Conservation (phyloP, 2,797 vertebrate species). For the Avahi laniger region DNA sequence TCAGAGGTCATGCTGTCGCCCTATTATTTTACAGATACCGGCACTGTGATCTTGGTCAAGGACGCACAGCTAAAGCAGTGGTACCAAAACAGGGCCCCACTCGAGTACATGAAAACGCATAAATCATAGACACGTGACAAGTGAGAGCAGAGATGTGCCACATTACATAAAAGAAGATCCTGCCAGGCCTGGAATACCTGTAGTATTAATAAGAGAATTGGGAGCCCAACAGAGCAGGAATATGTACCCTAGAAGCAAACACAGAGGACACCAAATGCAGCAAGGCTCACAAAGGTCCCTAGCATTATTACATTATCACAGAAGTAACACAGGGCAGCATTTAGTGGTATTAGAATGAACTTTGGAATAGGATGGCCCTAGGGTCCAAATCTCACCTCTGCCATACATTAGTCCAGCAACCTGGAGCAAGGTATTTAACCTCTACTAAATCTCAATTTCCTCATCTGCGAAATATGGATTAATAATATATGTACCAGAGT, state of each 20-base stretch:
- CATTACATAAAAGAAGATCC: background rate
- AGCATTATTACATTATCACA: background rate
- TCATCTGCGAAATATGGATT: background rate
- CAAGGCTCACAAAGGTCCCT: background rate
- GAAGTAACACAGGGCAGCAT: background rate
- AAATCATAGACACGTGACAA: background rate
- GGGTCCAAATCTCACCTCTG: background rate
- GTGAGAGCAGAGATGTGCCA: background rate
- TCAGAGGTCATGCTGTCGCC: background rate
- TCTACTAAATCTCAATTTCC: background rate
- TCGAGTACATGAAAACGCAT: background rate
- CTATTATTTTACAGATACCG: background rate
- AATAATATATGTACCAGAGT: background rate
- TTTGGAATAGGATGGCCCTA: background rate
- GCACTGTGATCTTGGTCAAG: background rate
- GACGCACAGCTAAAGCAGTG: background rate
- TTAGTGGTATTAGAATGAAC: background rate
- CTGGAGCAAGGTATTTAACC: background rate
- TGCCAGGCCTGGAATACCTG: background rate
- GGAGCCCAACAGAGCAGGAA: background rate
- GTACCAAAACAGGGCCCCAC: background rate
- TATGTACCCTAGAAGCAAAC: background rate
- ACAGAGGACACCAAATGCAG: background rate
- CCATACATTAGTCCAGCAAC: background rate
- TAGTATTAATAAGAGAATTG: background rate